phyloP scores from a whole-genome alignment of 1,140 invertebrate species.

The Brachionus sp. region DNA sequence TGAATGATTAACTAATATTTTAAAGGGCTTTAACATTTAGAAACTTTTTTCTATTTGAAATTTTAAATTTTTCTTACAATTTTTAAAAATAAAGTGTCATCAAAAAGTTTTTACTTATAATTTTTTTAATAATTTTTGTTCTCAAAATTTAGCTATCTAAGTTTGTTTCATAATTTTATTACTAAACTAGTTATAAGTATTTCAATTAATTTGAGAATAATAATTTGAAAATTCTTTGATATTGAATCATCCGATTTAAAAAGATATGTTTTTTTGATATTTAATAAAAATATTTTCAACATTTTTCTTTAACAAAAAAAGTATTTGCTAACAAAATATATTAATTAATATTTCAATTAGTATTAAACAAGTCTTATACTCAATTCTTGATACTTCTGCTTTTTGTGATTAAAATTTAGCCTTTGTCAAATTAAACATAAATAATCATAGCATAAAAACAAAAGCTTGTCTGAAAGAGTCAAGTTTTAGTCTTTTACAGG shows the following conservation, averaged over 20 bases:
- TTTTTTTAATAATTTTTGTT: too few relatives aligned
- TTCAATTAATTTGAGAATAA: too few relatives aligned
- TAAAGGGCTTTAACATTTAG: background rate
- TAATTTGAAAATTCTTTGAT: too few relatives aligned
- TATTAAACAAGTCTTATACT: background rate
- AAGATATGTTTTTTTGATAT: background rate
- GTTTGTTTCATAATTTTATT: too few relatives aligned
- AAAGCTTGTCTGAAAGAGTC: too few relatives aligned
- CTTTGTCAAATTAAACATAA: background rate
- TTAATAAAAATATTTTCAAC: background rate
- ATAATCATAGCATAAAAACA: background rate
- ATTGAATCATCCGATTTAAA: too few relatives aligned
- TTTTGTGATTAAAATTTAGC: background rate
- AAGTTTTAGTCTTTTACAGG: background rate
- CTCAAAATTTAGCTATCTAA: too few relatives aligned
- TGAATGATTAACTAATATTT: background rate
- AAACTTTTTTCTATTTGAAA: too few relatives aligned
- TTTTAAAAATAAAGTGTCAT: too few relatives aligned
- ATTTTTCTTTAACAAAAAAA: background rate
- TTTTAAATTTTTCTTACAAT: too few relatives aligned
- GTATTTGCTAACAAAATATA: background rate
- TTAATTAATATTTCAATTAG: background rate
- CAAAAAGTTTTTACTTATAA: too few relatives aligned
- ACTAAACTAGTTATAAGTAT: too few relatives aligned
- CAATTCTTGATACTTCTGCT: background rate